phyloP scores from a whole-genome alignment of 2,797 vertebrate species.

The Alcedo atthis region DNA sequence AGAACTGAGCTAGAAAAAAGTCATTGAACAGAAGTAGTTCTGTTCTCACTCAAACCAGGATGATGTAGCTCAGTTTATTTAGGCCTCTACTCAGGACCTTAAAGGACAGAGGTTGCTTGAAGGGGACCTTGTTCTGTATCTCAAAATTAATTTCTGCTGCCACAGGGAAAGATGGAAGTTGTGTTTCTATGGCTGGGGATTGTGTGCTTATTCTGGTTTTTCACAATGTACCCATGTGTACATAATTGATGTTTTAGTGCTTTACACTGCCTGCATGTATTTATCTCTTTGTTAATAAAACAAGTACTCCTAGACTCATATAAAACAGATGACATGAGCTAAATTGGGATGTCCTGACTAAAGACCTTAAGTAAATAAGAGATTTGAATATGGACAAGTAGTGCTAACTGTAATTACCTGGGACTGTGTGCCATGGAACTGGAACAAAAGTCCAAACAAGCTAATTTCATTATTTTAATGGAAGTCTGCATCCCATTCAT shows the following conservation, averaged over 20 bases:
- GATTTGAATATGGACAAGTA: slow-evolving; percentile 56
- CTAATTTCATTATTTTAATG: slow-evolving; percentile 81
- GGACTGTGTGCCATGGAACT: slow-evolving; percentile 51
- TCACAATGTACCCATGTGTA: neutral
- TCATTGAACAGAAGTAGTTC: too few species aligned
- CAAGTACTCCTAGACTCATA: slow-evolving; percentile 35
- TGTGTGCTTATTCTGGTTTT: neutral
- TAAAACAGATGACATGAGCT: slow-evolving; percentile 51
- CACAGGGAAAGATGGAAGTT: neutral
- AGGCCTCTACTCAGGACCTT: neutral
- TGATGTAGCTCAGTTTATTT: neutral
- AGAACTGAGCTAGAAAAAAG: too few species aligned
- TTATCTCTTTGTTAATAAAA: slow-evolving; percentile 64
- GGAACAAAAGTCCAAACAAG: slow-evolving; percentile 74
- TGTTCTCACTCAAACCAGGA: too few species aligned
- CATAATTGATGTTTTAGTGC: slow-evolving; percentile 20
- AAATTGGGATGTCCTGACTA: slow-evolving; percentile 61
- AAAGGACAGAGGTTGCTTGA: neutral
- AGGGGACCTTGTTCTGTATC: neutral
- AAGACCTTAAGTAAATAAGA: slow-evolving; percentile 75
- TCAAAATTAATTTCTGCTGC: neutral
- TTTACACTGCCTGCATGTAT: neutral
- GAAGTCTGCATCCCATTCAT: slow-evolving; percentile 75
- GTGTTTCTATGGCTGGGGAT: neutral
- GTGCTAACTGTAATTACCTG: slow-evolving; percentile 68